Conservation (phyloP, 2,888 invertebrate species). For the Selenia dentaria region DNA sequence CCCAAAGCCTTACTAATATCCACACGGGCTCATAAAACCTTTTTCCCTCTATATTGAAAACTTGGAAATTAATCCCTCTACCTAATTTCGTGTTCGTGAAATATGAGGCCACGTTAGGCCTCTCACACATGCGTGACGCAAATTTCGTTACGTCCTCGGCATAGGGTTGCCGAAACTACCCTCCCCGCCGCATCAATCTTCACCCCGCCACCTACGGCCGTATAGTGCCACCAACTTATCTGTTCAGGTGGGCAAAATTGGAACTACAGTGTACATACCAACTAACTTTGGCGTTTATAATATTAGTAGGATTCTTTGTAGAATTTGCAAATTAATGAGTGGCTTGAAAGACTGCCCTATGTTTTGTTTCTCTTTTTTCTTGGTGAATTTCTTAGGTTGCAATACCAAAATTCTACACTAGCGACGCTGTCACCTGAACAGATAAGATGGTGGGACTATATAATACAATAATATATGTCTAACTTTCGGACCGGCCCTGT, state of each 20-base stretch:
- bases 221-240: too few relatives aligned
- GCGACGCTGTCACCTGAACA: too few relatives aligned
- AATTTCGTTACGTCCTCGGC: constrained; percentile 80
- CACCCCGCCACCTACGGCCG: constrained; percentile 81
- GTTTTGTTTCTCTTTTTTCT: too few relatives aligned
- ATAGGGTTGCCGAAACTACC: constrained; percentile 82
- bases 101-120: constrained; percentile 67
- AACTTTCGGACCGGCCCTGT: constrained; percentile 84
- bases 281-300: too few relatives aligned
- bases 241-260: too few relatives aligned
- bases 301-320: too few relatives aligned
- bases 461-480: constrained; percentile 85
- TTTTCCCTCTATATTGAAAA: constrained; percentile 77
- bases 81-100: constrained; percentile 78
- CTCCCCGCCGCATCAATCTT: constrained; percentile 78
- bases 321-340: too few relatives aligned
- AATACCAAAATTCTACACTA: too few relatives aligned
- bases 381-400: too few relatives aligned
- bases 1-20: constrained; percentile 51
- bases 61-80: constrained; percentile 71
- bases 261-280: too few relatives aligned
- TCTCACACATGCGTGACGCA: constrained; percentile 71
- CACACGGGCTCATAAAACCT: constrained; percentile 50
- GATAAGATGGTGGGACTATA: too few relatives aligned
- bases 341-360: too few relatives aligned